phyloP scores from a whole-genome alignment of 2,113 vertebrate species.

The Vimba vimba region DNA sequence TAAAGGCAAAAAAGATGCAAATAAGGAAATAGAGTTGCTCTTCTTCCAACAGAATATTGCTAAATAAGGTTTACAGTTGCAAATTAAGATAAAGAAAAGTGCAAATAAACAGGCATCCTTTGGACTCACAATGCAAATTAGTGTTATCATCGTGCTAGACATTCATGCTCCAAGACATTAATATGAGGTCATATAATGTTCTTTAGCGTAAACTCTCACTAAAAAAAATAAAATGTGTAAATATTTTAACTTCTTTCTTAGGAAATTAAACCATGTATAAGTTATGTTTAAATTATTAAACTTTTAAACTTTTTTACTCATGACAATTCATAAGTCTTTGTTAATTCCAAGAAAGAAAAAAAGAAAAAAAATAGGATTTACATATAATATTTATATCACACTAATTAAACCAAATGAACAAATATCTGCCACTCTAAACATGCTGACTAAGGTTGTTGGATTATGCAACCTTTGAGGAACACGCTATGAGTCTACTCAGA shows the following conservation, averaged over 20 bases:
- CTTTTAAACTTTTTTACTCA: too few species aligned
- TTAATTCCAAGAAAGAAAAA: background rate
- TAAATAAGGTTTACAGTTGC: conserved; percentile 6
- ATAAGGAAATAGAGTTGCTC: conserved; percentile 27
- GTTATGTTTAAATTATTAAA: background rate
- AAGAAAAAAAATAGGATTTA: background rate
- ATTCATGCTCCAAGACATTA: background rate
- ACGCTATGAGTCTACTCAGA: background rate
- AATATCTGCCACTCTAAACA: background rate
- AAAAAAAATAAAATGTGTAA: background rate
- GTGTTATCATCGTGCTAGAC: background rate
- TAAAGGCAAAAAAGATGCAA: conserved; percentile 66
- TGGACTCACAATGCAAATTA: background rate
- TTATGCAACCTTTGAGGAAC: conserved; percentile 39
- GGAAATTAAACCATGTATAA: background rate
- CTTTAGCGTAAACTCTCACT: background rate
- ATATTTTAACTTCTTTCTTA: background rate
- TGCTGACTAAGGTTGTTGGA: background rate
- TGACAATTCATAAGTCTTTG: background rate
- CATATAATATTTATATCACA: background rate
- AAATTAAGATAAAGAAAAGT: background rate
- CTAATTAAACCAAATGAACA: background rate
- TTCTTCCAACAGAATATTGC: background rate
- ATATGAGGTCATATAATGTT: background rate
- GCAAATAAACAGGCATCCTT: background rate